These are phyloP conservation scores for Mesorhabditis sp. DNA, from an alignment of 2,888 invertebrate species.

Conservation along the genomic window DNA sequence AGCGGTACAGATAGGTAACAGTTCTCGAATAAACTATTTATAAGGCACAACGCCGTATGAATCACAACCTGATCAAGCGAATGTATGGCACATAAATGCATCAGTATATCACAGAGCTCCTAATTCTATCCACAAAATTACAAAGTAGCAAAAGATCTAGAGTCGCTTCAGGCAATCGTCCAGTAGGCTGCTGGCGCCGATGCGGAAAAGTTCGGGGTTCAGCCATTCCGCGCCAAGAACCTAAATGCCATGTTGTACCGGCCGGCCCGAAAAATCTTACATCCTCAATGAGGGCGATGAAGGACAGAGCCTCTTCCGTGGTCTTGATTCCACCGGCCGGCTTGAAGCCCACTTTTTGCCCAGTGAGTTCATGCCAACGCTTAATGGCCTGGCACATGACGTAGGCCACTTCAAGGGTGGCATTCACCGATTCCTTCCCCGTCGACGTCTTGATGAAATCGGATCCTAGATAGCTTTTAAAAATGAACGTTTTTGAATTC, in stretches of 20 bases:
- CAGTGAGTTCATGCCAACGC: constrained; percentile 65
- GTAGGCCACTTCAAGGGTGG: constrained; percentile 82
- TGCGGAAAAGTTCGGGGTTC: constrained; percentile 72
- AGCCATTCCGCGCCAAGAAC: constrained; percentile 85
- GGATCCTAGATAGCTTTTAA: constrained; percentile 66
- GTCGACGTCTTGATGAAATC: constrained; percentile 99
- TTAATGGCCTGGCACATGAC: constrained; percentile 91
- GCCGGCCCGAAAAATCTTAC: constrained; percentile 13
- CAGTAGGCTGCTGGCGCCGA: constrained; percentile 88
- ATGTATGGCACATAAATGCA: too few species aligned
- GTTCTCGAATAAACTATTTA: neutral
- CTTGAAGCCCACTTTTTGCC: constrained; percentile 80
- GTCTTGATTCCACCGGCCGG: constrained; percentile 93
- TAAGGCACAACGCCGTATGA: too few species aligned
- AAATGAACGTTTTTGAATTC: constrained; percentile 15
- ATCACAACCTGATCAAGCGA: too few species aligned
- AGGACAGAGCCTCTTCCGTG: constrained; percentile 77
- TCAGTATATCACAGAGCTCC: too few species aligned
- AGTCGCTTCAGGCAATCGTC: constrained; percentile 64
- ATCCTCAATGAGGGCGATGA: constrained; percentile 78
- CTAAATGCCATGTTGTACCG: constrained; percentile 15
- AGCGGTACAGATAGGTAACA: neutral
- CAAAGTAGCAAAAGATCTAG: constrained; percentile 14
- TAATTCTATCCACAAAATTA: neutral
- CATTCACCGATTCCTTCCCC: constrained; percentile 88